phyloP scores from a whole-genome alignment of 2,113 vertebrate genomes.

The Passer domesticus region DNA sequence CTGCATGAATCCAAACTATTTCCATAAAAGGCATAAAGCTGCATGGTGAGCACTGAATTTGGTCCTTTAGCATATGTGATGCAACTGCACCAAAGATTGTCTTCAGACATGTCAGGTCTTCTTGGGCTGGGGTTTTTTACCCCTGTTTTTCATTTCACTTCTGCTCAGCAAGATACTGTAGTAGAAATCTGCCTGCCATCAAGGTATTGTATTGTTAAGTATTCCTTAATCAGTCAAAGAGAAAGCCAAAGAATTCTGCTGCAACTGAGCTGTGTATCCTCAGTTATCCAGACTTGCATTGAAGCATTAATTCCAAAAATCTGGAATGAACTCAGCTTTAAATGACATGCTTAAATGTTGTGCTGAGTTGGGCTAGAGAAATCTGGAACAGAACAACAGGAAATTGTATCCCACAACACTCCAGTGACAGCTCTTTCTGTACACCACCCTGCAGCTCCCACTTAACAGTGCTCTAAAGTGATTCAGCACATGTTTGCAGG shows the following conservation, averaged over 20 bases:
- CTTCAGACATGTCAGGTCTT: neutral
- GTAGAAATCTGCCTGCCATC: neutral
- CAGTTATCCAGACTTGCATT: neutral
- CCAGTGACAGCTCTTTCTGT: accelerated
- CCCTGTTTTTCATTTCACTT: neutral
- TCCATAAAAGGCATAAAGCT: neutral
- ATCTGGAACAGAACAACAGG: neutral
- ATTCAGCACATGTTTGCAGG: neutral
- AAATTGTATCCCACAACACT: neutral
- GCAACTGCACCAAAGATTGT: neutral
- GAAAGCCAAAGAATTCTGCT: neutral
- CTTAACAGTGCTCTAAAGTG: neutral
- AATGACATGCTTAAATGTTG: neutral
- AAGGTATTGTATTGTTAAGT: neutral
- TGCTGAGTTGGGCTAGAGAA: neutral
- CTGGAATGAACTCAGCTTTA: neutral
- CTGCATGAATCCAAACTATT: neutral
- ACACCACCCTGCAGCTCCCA: neutral
- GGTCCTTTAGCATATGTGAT: neutral
- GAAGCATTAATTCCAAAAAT: neutral
- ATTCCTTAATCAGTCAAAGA: neutral
- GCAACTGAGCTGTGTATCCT: neutral
- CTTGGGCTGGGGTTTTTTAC: accelerated
- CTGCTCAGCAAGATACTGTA: neutral
- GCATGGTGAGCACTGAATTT: neutral